Conservation (phyloP, 1,140 invertebrate genomes). For the Calliphora vicina region DNA sequence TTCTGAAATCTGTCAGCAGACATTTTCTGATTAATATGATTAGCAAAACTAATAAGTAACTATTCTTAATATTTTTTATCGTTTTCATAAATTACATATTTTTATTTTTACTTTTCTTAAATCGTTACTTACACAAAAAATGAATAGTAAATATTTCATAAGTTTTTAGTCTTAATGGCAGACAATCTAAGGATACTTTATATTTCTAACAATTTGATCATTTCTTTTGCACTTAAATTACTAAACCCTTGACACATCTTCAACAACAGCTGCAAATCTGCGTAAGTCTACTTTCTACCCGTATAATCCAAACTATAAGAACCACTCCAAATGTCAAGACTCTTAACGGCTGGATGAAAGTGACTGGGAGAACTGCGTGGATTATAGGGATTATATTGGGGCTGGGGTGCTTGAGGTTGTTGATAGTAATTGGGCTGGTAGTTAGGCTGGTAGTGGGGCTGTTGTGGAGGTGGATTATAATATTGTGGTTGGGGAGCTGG, state of each 20-base stretch:
- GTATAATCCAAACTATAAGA: constrained; percentile 62
- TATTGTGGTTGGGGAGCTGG: constrained; percentile 55
- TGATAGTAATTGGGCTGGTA: constrained; percentile 32
- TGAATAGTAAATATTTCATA: no score
- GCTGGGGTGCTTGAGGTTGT: constrained; percentile 26
- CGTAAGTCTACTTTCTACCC: constrained; percentile 52
- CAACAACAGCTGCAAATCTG: not conserved
- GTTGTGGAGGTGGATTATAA: constrained; percentile 61
- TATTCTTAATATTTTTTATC: not conserved
- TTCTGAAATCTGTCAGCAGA: no score
- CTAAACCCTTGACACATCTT: constrained; percentile 8
- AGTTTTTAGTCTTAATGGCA: not conserved
- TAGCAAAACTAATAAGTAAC: no score
- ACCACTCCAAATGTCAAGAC: constrained; percentile 56
- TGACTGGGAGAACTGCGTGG: constrained; percentile 40
- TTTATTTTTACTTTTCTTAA: not conserved
- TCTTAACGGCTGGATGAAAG: constrained; percentile 57
- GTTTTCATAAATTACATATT: not conserved
- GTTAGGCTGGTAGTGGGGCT: constrained; percentile 47
- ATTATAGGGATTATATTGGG: constrained; percentile 46
- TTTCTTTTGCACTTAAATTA: not conserved
- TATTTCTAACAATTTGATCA: not conserved
- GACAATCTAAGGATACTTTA: not conserved
- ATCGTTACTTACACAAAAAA: no score
- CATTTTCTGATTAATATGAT: no score